A percentile compares a stretch with the other conserved stretches of the same genome.
Conservation (phyloP, 1,140 invertebrate genomes). For the Drosophila pseudoananassae region DNA sequence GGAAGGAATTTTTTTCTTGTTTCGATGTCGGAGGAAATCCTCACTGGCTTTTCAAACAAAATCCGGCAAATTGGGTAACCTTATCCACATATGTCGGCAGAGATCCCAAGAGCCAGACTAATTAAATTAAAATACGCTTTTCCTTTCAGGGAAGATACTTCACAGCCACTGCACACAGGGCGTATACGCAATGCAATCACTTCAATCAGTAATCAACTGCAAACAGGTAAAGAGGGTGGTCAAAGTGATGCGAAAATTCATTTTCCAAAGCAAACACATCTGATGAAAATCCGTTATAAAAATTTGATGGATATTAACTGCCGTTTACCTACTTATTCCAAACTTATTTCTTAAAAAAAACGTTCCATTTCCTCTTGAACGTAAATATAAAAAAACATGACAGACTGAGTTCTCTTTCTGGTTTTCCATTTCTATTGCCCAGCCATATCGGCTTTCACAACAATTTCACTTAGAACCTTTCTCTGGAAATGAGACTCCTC, state of each 20-base stretch:
- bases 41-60: conserved; percentile 20
- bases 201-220: conserved; percentile 55
- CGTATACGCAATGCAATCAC: conserved; percentile 50
- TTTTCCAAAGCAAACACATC: conserved; percentile 8
- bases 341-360: neutral
- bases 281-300: neutral
- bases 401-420: neutral
- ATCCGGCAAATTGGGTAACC: conserved; percentile 18
- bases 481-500: neutral
- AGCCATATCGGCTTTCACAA: conserved; percentile 13
- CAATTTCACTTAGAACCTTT: conserved; percentile 14
- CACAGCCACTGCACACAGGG: conserved; percentile 26
- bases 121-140: conserved; percentile 41
- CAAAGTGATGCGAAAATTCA: conserved; percentile 1
- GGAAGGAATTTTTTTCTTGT: conserved; percentile 18
- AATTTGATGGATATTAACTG: neutral
- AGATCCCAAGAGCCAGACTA: conserved; percentile 13
- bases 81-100: conserved; percentile 21
- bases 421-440: conserved; percentile 3
- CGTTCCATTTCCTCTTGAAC: neutral
- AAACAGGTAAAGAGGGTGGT: conserved; percentile 39
- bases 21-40: conserved; percentile 31
- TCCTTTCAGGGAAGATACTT: conserved; percentile 28
- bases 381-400: neutral
- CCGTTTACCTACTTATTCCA: neutral